Percentiles rank a stretch among this genome's conserved stretches.
Evolutionary conservation across 2,113 vertebrate species (phyloP).

Genomic region (Brachyhypopomus gauderio): DNA sequence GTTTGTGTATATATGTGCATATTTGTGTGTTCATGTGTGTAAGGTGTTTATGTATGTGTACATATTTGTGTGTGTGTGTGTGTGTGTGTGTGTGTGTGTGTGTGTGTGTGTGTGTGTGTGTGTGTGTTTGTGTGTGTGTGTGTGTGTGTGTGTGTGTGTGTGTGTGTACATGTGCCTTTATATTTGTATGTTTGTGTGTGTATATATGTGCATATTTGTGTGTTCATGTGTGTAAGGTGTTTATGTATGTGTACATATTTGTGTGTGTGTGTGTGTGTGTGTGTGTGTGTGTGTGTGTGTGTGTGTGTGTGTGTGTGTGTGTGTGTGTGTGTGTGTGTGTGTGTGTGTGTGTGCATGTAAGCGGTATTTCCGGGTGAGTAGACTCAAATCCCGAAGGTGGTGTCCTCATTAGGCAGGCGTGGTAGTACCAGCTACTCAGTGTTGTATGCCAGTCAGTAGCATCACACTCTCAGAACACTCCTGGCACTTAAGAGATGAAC

Average conservation of each 20-base stretch:
- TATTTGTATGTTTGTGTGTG: background rate
- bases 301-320: too few species aligned
- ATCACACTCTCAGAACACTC: conserved; percentile 51
- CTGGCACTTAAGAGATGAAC: conserved; percentile 58
- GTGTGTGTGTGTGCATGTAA: conserved; percentile 13
- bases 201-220: too few species aligned
- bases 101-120: background rate
- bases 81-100: too few species aligned
- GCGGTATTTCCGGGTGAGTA: conserved; percentile 49
- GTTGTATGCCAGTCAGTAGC: conserved; percentile 60
- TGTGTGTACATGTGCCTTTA: too few species aligned
- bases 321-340: background rate
- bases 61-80: background rate
- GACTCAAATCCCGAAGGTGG: conserved; percentile 64
- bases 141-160: background rate
- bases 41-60: too few species aligned
- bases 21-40: background rate
- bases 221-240: too few species aligned
- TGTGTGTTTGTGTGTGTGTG: conserved; percentile 11
- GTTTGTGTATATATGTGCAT: background rate
- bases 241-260: background rate
- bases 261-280: too few species aligned
- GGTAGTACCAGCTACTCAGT: conserved; percentile 63
- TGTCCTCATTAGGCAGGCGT: conserved; percentile 69
- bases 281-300: background rate